Evolutionary conservation across 1,140 invertebrate genomes (phyloP), one percentile per base, ranked within the genome.

Genomic region (Episyrphus balteatus): DNA sequence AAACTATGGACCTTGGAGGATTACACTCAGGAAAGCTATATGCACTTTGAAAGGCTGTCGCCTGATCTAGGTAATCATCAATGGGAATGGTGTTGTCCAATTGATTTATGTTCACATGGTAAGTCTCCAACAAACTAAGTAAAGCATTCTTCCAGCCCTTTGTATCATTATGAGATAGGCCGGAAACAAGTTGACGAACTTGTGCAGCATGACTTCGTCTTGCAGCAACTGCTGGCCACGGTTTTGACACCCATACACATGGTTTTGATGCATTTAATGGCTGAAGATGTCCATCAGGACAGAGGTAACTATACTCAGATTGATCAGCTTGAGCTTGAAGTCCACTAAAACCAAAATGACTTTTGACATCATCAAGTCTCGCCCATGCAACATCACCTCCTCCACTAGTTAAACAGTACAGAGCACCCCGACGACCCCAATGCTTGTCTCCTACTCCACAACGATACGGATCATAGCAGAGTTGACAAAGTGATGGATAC

Each of bases 371-470:
- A 44, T 79, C 76, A 2, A 79, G 66, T 49, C 84, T 79, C 0
- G 85, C 77, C 81, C 89, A 93, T 21, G 85, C 83, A 11, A 91
- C 75, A 55, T 92, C 83, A 1, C 87, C 90, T 5, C 71, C 70
- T 15, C 80, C 79, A 51, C 84, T 82, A 13, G 79, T 78, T 11
- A 94, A 66, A 59, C 91, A 95, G 17, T 80, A 70, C 2, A 92
- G 69, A 0, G 86, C 80, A 8, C 90, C 90, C 40, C 80, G 72
- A 42, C 81, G 74, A 2, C 89, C 90, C 73, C 83, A 85, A 69
- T 87, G 91, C 47, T 80, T 81, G 62, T 93, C 90, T 26, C 70
- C 70, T 0, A 69, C 64, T 14, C 78, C 80, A 57, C 86, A 91
- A 15, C 57, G 66, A 6, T 56, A 48, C 0, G 78, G 73, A 61